Base-by-base conservation (phyloP, 2,888 invertebrate genomes). In the Trimorus sp. region DNA sequence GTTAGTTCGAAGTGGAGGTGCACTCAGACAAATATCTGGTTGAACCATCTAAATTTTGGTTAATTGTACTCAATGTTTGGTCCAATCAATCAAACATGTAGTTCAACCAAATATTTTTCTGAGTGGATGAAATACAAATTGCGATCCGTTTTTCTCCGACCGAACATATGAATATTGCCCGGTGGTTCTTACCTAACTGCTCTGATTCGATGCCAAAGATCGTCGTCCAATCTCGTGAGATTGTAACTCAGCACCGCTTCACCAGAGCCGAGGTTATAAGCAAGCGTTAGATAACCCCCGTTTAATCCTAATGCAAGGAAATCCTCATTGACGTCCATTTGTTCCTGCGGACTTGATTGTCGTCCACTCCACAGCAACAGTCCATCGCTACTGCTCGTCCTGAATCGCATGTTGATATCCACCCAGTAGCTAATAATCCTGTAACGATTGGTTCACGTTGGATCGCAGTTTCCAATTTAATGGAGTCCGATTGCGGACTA, bases 221-320 rank as follows among this genome's bases (percentile, higher is more conserved):
- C 98, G 91, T 98, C 98, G 92, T 97, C 96, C 49, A 98, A 95
- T 90, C 95, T 95, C 11, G 97, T 96, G 86, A 94, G 94, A 92
- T 98, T 98, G 87, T 97, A 97, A 82, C 95, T 94, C 66, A 98
- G 95, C 83, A 95, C 94, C 63, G 96, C 96, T 89, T 97, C 97
- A 0, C 97, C 98, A 85, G 96, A 96, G 59, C 97, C 97, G 84
- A 98, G 93, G 92, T 97, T 97, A 91, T 96, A 98, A 87, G 97
- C 95, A 87, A 94, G 93, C 83, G 92, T 96, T 2, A 97, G 93
- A 73, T 95, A 95, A 0, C 97, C 97, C 86, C 95, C 93, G 89
- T 96, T 95, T 78, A 98, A 93, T 54, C 97, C 98, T 58, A 98
- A 93, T 45, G 97, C 96, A 59, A 98, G 93, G 93, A 96, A 98